Conservation (phyloP, 2,797 vertebrate species). For the Bothrops alternatus region DNA sequence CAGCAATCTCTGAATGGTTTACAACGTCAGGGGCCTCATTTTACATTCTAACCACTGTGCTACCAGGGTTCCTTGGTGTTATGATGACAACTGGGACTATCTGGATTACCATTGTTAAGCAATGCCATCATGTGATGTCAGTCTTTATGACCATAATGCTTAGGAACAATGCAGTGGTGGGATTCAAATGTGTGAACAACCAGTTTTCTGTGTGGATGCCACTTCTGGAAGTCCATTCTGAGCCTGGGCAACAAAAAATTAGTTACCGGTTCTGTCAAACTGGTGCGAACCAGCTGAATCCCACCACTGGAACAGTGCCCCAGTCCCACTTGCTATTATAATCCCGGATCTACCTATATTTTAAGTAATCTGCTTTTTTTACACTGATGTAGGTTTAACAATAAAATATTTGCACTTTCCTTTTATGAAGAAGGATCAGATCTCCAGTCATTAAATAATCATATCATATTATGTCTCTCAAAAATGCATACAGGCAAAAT, state of each 20-base stretch:
- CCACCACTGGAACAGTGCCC: not conserved
- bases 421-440: not conserved
- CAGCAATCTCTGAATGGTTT: not conserved
- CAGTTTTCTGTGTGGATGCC: too few species aligned
- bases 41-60: not conserved
- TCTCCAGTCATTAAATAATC: not conserved
- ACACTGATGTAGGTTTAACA: not conserved
- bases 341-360: not conserved
- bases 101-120: not conserved
- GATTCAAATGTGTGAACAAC: too few species aligned
- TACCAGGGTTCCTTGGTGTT: not conserved
- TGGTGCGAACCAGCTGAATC: too few species aligned
- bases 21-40: too few species aligned
- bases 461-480: not conserved
- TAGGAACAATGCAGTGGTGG: not conserved
- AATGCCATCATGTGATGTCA: not conserved
- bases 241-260: too few species aligned
- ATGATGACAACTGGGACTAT: not conserved
- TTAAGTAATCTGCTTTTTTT: not conserved
- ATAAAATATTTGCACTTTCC: not conserved
- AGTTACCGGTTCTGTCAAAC: too few species aligned
- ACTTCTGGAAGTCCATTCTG: too few species aligned
- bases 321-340: not conserved
- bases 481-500: not conserved
- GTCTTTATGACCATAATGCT: not conserved